Evolutionary conservation across 2,888 invertebrate genomes (phyloP).

Genomic region (Cryptophagus acutangulus): DNA sequence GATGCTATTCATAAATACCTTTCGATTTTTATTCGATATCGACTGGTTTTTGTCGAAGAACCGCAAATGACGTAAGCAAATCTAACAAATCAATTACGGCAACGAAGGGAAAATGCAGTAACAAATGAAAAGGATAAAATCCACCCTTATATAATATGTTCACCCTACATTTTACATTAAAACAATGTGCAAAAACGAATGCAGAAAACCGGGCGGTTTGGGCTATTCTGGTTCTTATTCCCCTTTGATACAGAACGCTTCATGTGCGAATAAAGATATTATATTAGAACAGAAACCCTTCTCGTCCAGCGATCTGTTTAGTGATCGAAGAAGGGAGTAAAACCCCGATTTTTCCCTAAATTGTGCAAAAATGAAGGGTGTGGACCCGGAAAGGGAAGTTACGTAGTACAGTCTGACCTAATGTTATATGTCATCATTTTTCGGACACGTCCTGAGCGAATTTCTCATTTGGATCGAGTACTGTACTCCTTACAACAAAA

Average conservation of each 20-base stretch:
- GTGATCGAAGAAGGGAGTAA: slow-evolving; percentile 35
- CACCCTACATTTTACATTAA: slow-evolving; percentile 29
- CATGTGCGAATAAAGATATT: slow-evolving; percentile 25
- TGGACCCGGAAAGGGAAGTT: slow-evolving; percentile 41
- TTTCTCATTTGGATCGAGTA: too few relatives aligned
- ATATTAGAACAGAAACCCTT: slow-evolving; percentile 23
- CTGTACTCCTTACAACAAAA: too few relatives aligned
- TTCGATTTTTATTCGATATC: too few relatives aligned
- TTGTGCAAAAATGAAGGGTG: slow-evolving; percentile 44
- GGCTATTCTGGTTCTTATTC: slow-evolving; percentile 1
- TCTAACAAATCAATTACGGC: slow-evolving; percentile 33
- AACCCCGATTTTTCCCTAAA: slow-evolving; percentile 43
- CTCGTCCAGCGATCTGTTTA: slow-evolving; percentile 11
- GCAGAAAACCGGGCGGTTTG: slow-evolving; percentile 23
- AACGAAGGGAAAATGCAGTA: background rate
- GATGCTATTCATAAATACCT: too few relatives aligned
- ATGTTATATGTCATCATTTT: slow-evolving; percentile 39
- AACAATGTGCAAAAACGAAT: slow-evolving; percentile 37
- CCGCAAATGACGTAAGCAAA: slow-evolving; percentile 34
- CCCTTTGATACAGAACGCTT: slow-evolving; percentile 6
- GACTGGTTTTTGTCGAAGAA: too few relatives aligned
- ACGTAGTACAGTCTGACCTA: slow-evolving; percentile 42
- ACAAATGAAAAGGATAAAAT: slow-evolving; percentile 27
- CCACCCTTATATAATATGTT: slow-evolving; percentile 17
- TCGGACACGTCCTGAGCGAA: too few relatives aligned